phyloP scores from a whole-genome alignment of 2,888 invertebrate genomes.

The Netelia melanura region DNA sequence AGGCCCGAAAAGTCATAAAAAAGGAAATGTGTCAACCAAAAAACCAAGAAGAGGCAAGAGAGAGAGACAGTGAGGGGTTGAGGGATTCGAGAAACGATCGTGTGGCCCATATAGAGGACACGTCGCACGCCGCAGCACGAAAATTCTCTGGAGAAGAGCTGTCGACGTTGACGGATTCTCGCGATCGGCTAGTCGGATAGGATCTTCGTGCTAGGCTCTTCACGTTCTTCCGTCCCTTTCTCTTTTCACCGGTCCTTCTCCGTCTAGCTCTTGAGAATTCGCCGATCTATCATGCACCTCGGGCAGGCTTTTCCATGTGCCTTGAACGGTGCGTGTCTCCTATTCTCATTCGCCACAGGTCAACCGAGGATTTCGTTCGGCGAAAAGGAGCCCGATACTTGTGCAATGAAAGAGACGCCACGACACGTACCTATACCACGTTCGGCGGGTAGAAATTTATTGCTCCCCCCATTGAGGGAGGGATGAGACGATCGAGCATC shows the following conservation, averaged over 20 bases:
- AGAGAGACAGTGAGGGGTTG: neutral
- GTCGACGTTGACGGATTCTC: constrained; percentile 80
- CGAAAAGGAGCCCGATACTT: constrained; percentile 46
- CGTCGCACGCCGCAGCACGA: constrained; percentile 59
- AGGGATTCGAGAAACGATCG: constrained; percentile 28
- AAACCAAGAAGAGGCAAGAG: constrained; percentile 23
- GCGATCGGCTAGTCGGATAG: constrained; percentile 73
- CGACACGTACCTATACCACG: neutral
- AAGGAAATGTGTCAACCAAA: constrained; percentile 75
- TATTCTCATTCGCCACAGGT: constrained; percentile 45
- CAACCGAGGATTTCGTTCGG: constrained; percentile 54
- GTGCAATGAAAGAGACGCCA: constrained; percentile 37
- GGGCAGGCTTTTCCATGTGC: constrained; percentile 62
- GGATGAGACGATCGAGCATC: constrained; percentile 34
- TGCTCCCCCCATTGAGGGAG: neutral
- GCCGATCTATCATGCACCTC: constrained; percentile 75
- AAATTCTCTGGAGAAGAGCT: constrained; percentile 68
- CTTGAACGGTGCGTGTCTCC: constrained; percentile 37
- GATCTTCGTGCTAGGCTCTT: constrained; percentile 65
- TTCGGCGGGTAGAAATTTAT: constrained; percentile 56
- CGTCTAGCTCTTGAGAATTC: constrained; percentile 59
- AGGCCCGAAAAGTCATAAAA: constrained; percentile 73
- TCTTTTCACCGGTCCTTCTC: constrained; percentile 13
- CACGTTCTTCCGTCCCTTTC: constrained; percentile 20
- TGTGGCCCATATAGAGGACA: constrained; percentile 21